Base-by-base conservation (phyloP, 2,797 vertebrate genomes). In the Mastacembelus armatus region DNA sequence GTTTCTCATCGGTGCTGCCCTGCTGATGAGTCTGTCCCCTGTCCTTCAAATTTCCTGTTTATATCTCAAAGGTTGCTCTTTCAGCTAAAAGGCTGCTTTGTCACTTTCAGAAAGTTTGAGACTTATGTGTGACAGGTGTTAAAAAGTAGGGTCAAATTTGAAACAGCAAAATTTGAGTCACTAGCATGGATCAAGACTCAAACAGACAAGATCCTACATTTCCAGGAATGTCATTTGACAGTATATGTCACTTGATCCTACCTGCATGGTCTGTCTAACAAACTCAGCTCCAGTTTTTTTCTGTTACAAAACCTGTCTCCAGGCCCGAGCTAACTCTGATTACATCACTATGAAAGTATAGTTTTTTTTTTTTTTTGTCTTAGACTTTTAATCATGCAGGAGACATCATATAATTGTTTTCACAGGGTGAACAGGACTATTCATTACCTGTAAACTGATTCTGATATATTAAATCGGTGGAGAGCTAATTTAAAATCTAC, bases 1-100 rank as follows among this genome's bases (percentile, higher is more conserved):
- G 54, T 72, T 74, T 62, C 79, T 85, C 66, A 39, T 67, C 68
- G 77, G 67, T 71, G 80, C 66, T 48, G 26, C 70, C 55, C 54
- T 67, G 64, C 71, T 81, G 80, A 90, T 84, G 78, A 83, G 63
- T 61, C 48, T 72, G 56, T 81, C 38, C 71, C 74, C 27, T 66
- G 56, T 62, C 74, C 68, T 81, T 68, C 62, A 43, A 4, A 56
- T 19, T 15, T 42, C 24, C 10, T 63, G 7, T 56, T 42, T 18
- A n/a, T 16, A 22, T 43, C 18, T 60, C 36, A 62, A 51, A 47
- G 19, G 21, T 40, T 33, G 48, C n/a, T 51, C 50, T 24, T 21
- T 3, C 2, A 39, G 11, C 15, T 38, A 14, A 72, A 48, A 11
- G 40, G 18, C 14, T 19, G 26, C 10, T 29, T 14, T 16, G 12